A percentile compares a stretch with the other conserved stretches of the same genome.
Conservation (phyloP, 2,797 vertebrate species). For the Ptychobarbus kaznakovi region DNA sequence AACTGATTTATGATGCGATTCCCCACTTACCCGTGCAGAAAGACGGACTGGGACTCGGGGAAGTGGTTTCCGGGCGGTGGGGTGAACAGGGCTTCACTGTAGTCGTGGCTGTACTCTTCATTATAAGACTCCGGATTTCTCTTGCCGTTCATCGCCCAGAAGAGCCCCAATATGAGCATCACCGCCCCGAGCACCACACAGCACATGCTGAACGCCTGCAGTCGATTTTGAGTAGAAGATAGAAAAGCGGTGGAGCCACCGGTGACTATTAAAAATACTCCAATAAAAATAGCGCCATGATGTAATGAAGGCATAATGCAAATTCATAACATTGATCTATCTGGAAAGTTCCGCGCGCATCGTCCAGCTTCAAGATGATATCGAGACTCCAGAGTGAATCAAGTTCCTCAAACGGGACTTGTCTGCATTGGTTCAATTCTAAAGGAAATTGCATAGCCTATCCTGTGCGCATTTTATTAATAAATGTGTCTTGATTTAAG, state of each 20-base stretch:
- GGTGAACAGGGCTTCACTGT: constrained; percentile 76
- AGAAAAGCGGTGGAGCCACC: constrained; percentile 83
- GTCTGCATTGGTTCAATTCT: constrained; percentile 12
- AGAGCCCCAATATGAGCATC: constrained; percentile 82
- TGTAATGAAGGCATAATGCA: constrained; percentile 82
- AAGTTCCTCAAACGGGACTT: constrained; percentile 22
- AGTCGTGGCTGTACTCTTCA: constrained; percentile 66
- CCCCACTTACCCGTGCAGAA: constrained; percentile 77
- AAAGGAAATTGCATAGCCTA: constrained; percentile 1
- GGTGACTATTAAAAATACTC: constrained; percentile 82
- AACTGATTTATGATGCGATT: neutral
- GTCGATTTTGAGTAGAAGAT: constrained; percentile 74
- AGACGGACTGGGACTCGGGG: constrained; percentile 80
- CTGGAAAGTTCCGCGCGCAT: constrained; percentile 52
- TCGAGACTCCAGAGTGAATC: neutral
- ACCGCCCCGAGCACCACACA: constrained; percentile 83
- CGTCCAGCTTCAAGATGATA: constrained; percentile 4
- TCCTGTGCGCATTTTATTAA: neutral
- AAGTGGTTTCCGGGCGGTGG: constrained; percentile 73
- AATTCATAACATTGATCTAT: constrained; percentile 50
- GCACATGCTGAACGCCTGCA: constrained; percentile 83
- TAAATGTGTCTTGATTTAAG: constrained; percentile 5
- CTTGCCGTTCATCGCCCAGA: constrained; percentile 84
- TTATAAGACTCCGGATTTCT: constrained; percentile 70
- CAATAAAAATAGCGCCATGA: constrained; percentile 81